Percentiles rank a stretch among this genome's conserved stretches.
These are phyloP conservation scores for Papilio protenor DNA, from an alignment of 2,888 invertebrate genomes.

Conservation along the genomic window DNA sequence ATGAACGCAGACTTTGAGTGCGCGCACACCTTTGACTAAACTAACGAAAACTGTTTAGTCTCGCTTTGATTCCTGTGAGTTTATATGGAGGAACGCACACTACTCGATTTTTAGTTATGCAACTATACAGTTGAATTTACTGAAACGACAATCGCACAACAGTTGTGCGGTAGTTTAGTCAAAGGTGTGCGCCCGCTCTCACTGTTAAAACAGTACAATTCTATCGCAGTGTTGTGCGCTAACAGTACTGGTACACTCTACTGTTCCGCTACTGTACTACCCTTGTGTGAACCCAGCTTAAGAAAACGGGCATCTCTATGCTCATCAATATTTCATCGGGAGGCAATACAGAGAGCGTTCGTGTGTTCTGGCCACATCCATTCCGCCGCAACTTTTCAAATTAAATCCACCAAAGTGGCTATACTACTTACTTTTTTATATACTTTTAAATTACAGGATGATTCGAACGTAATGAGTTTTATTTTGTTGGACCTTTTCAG, in stretches of 20 bases:
- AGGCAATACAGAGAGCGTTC: constrained; percentile 59
- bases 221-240: neutral
- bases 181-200: no score
- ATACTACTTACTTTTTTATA: neutral
- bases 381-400: constrained; percentile 31
- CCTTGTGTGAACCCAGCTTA: neutral
- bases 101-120: no score
- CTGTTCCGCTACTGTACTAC: neutral
- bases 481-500: neutral
- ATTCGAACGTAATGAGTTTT: constrained; percentile 9
- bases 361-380: constrained; percentile 26
- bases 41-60: no score
- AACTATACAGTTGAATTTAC: no score
- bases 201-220: neutral
- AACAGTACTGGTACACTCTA: neutral
- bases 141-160: no score
- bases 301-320: constrained; percentile 34
- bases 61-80: no score
- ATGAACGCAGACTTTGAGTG: no score
- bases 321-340: constrained; percentile 71
- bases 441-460: neutral
- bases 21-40: no score
- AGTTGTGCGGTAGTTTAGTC: no score
- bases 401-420: constrained; percentile 18
- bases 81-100: no score